These are phyloP conservation scores for Drosophila triauraria DNA, from an alignment of 1,140 invertebrate genomes.

Conservation along the genomic window DNA sequence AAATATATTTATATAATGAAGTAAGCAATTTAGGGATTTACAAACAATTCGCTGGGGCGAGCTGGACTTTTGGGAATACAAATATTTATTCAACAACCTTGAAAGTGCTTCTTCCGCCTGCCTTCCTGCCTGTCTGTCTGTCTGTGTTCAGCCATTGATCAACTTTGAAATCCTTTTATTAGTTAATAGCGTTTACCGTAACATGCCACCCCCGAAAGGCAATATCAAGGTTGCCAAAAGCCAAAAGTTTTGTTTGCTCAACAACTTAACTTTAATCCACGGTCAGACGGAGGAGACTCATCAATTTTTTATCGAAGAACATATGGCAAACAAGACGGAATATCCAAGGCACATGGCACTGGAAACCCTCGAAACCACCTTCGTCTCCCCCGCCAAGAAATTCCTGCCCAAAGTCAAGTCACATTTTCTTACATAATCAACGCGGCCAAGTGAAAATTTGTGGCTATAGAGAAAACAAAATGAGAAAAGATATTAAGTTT, in stretches of 20 bases:
- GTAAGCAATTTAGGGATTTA: slow-evolving; percentile 23
- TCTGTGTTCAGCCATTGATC: slow-evolving; percentile 57
- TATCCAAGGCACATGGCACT: slow-evolving; percentile 57
- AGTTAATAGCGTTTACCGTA: slow-evolving; percentile 66
- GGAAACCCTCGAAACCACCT: slow-evolving; percentile 5
- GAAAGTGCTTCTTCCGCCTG: slow-evolving; percentile 13
- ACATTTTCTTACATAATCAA: slow-evolving; percentile 74
- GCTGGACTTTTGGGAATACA: not conserved
- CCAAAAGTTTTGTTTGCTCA: slow-evolving; percentile 52
- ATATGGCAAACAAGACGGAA: slow-evolving; percentile 53
- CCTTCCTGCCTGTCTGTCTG: not conserved
- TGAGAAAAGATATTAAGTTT: slow-evolving; percentile 9
- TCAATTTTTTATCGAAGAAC: slow-evolving; percentile 68
- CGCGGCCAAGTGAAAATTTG: slow-evolving; percentile 48
- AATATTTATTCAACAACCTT: slow-evolving; percentile 40
- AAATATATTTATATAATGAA: slow-evolving; percentile 8
- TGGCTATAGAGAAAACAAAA: slow-evolving; percentile 8
- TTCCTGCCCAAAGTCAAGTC: slow-evolving; percentile 44
- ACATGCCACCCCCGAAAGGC: slow-evolving; percentile 35
- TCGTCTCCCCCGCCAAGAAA: not conserved
- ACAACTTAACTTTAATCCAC: slow-evolving; percentile 75
- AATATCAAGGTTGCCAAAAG: slow-evolving; percentile 59
- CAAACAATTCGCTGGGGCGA: not conserved
- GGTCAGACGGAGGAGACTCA: slow-evolving; percentile 47
- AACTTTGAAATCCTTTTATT: slow-evolving; percentile 55